Base-by-base conservation (phyloP, 2,888 invertebrate genomes). In the Folsomia candida region DNA sequence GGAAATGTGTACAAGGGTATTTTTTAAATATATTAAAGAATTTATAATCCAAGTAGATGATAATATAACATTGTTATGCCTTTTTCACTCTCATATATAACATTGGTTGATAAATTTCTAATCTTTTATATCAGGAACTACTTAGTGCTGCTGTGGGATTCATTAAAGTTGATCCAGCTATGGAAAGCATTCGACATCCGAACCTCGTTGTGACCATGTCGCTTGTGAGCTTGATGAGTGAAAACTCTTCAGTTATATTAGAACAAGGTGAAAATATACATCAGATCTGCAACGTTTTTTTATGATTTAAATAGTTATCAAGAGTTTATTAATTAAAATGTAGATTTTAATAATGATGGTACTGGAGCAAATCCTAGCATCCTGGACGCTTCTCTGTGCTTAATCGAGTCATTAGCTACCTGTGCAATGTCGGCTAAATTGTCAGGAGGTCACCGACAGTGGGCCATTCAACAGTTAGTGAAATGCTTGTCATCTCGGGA, bases 391-490 rank as follows among this genome's bases (percentile, higher is more conserved):
- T 85, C 86, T 1, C 81, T 88, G 54, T 85, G 86, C 69, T 82
- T 89, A 57, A 86, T 87, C 51, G 87, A 88, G 81, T 87, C 88
- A 3, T 81, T 88, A 62, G 85, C 88, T 2, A 87, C 87, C 0
- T 88, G 87, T 81, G 84, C 87, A 14, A 82, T 88, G 72, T 88
- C 88, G 0, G 83, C 84, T 24, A 83, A 85, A 63, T 82, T 87
- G n/a, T 83, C 84, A 57, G 82, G 85, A 18, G 82, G 82, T 27
- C 84, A 86, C 77, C 83, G 87, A 37, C 86, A 87, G 80, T 89
- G 88, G 89, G 87, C 88, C 0, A 84, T 86, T 1, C 86, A 87
- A 73, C 87, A 88, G 81, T 82, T 89, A 73, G 87, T 87, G 80
- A 82, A 82, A 78, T 85, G 84, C 67, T 80, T 87, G 25, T 82